Evolutionary conservation across 2,113 vertebrate species (phyloP).

Genomic region (Cinclus mexicanus): DNA sequence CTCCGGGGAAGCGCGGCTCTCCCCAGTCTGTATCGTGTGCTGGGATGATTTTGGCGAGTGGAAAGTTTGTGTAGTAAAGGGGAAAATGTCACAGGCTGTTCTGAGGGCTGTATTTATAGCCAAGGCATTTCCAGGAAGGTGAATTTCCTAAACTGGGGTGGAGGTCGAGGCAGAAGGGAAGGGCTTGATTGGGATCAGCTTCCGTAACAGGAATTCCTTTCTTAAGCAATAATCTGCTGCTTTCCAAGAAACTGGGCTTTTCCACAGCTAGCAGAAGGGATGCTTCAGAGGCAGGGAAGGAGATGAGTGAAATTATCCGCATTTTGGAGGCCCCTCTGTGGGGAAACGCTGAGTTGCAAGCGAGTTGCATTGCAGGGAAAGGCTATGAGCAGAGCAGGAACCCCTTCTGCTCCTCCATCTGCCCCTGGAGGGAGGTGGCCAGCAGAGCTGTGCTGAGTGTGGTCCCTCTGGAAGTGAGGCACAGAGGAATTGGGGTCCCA

Average conservation of each 20-base stretch:
- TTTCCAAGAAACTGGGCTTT: constrained; percentile 66
- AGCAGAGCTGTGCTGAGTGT: neutral
- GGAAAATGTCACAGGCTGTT: neutral
- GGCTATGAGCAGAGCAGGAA: neutral
- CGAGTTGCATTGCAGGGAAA: neutral
- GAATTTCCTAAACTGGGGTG: constrained; percentile 42
- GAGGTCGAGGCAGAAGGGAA: constrained; percentile 25
- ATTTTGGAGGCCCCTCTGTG: constrained; percentile 57
- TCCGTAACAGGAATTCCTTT: constrained; percentile 42
- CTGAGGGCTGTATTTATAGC: neutral
- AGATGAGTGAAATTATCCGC: neutral
- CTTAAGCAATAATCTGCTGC: neutral
- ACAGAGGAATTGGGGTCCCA: fast-evolving
- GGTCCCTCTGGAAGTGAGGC: neutral
- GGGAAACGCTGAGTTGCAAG: constrained; percentile 51
- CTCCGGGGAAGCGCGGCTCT: fast-evolving
- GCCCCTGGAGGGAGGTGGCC: neutral
- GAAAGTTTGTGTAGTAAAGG: neutral
- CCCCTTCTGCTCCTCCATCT: neutral
- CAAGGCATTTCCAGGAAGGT: constrained; percentile 45
- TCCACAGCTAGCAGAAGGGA: constrained; percentile 15
- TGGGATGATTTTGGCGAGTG: neutral
- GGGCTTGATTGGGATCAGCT: constrained; percentile 3
- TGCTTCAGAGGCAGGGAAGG: neutral
- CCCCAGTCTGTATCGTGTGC: fast-evolving